Evolutionary conservation across 2,888 invertebrate species (phyloP).

Genomic region (Dromius quadrimaculatus): DNA sequence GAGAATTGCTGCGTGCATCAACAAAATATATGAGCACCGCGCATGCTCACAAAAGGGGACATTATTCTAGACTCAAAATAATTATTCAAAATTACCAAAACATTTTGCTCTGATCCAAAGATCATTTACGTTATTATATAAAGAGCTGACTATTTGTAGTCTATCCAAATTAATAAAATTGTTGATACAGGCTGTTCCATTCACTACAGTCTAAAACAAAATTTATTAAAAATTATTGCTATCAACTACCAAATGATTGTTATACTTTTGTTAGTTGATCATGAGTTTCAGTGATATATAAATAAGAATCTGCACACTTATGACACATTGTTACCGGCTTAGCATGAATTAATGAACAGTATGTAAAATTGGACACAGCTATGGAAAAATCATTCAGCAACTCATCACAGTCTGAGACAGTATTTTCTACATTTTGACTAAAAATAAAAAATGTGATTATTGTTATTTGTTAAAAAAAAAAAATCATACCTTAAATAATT

Average conservation of each 20-base stretch:
- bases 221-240: no score
- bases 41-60: no score
- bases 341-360: constrained; percentile 73
- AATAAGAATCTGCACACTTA: constrained; percentile 70
- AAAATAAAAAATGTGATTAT: not conserved
- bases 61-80: not conserved
- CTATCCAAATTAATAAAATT: constrained; percentile 73
- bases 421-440: constrained; percentile 8
- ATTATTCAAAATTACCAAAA: constrained; percentile 68
- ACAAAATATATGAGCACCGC: no score
- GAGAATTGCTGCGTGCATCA: no score
- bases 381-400: constrained; percentile 67
- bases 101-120: constrained; percentile 76
- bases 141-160: constrained; percentile 72
- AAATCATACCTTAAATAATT: constrained; percentile 5
- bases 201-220: constrained; percentile 62
- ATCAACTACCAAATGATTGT: constrained; percentile 2
- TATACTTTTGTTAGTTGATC: constrained; percentile 67
- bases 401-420: constrained; percentile 9
- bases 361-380: constrained; percentile 71
- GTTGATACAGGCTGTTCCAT: constrained; percentile 71
- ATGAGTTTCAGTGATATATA: constrained; percentile 69
- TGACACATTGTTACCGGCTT: constrained; percentile 74
- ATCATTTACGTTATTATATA: constrained; percentile 69
- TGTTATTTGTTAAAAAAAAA: not conserved